Percentiles rank a stretch among this genome's conserved stretches.
Conservation (phyloP, 2,888 invertebrate species). For the Drosophila colorata region DNA sequence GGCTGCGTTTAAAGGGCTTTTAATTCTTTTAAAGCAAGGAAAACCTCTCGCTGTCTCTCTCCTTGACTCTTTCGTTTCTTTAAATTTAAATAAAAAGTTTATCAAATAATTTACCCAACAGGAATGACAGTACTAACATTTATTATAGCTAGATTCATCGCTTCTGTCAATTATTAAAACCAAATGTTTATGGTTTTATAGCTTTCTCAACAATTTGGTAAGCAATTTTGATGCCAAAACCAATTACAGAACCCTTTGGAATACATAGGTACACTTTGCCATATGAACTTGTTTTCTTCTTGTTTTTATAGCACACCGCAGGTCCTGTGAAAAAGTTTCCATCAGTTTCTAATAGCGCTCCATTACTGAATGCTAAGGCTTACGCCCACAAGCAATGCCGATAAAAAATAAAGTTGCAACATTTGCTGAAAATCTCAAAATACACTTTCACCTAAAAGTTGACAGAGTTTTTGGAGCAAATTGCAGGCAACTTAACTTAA, state of each 20-base stretch:
- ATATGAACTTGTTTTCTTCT: slow-evolving; percentile 31
- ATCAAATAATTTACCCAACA: too few species aligned
- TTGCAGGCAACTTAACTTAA: slow-evolving; percentile 44
- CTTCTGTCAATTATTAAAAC: not conserved
- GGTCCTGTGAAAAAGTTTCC: slow-evolving; percentile 38
- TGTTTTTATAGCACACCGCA: slow-evolving; percentile 34
- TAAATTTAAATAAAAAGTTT: too few species aligned
- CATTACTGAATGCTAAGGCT: slow-evolving; percentile 74
- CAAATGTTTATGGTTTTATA: slow-evolving; percentile 26
- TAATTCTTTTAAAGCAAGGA: too few species aligned
- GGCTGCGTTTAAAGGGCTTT: too few species aligned
- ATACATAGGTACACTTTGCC: slow-evolving; percentile 6
- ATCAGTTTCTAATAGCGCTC: slow-evolving; percentile 59
- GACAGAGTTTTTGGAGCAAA: slow-evolving; percentile 48
- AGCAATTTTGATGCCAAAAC: slow-evolving; percentile 13
- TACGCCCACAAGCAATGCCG: slow-evolving; percentile 47
- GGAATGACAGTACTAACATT: not conserved
- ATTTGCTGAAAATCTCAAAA: slow-evolving; percentile 53
- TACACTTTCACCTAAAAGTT: slow-evolving; percentile 74
- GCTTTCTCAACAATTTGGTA: slow-evolving; percentile 17
- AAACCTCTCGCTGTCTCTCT: too few species aligned
- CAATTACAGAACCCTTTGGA: slow-evolving; percentile 29
- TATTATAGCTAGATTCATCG: slow-evolving; percentile 4
- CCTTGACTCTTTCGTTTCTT: too few species aligned
- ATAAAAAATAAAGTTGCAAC: slow-evolving; percentile 62